These are phyloP conservation scores for Phocoena phocoena DNA, from an alignment of 2,113 vertebrate species.

Conservation along the genomic window DNA sequence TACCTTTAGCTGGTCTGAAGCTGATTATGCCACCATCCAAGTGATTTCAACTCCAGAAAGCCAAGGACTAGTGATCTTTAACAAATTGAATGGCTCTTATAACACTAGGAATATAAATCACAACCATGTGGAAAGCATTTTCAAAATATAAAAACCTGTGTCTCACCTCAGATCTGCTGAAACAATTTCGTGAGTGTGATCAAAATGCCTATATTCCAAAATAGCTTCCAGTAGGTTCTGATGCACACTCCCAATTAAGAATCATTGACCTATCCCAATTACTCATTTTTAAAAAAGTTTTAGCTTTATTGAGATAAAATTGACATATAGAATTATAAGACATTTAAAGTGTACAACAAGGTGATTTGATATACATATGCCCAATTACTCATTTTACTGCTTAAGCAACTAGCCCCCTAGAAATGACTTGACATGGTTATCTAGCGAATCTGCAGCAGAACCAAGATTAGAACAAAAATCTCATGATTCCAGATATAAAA, in stretches of 20 bases:
- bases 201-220: constrained; percentile 14
- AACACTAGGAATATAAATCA: not conserved
- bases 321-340: not conserved
- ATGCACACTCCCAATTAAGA: not conserved
- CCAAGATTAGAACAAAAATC: constrained; percentile 14
- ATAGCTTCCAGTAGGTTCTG: not conserved
- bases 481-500: not conserved
- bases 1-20: not conserved
- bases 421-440: not conserved
- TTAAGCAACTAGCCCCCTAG: not conserved
- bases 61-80: constrained; percentile 27
- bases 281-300: not conserved
- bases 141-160: not conserved
- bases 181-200: not conserved
- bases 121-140: not conserved
- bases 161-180: not conserved
- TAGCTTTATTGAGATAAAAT: not conserved
- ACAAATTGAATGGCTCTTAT: not conserved
- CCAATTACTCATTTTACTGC: not conserved
- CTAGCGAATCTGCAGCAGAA: not conserved
- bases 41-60: constrained; percentile 8
- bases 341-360: not conserved
- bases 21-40: not conserved
- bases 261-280: not conserved
- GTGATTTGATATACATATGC: not conserved